Base-by-base conservation (phyloP, 1,140 invertebrate genomes). In the Pissodes strobi region DNA sequence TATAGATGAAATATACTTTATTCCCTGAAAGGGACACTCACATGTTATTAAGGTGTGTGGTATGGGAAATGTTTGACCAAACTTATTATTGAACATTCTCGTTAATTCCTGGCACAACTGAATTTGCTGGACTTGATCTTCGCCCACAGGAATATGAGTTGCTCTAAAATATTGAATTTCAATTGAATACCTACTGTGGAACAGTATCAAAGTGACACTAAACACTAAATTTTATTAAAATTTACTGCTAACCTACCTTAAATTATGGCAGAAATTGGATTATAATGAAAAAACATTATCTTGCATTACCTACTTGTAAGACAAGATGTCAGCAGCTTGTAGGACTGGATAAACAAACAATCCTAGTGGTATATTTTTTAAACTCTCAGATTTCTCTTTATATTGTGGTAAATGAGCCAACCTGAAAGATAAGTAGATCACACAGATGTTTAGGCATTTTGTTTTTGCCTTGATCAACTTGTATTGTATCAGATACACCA, bases 71-170 rank as follows among this genome's bases (percentile, higher is more conserved):
- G 86, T 85, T 37, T 82, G 71, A 0, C 90, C 90, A 78, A 85
- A 95, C 59, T 83, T 86, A 49, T 83, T 82, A 77, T 95, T 95
- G 74, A 98, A 98, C 59, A 86, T 85, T 66, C 85, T 81, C 2
- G 89, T 90, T 37, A 98, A 81, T 79, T 95, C 88, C 73, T 92
- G 85, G 0, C 91, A 85, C 52, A 99, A 79, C 79, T 99, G 90
- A 67, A 99, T 83, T 79, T 99, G 94, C 74, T 95, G 93, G 17
- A 89, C 38, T 81, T 99, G 96, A 82, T 99, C 97, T 75, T 93
- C 88, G 13, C 97, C 97, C 21, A 98, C 90, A 8, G 97, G 97
- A 37, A 99, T 91, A 79, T 94, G 87, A 18, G 93, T 97, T 21
- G 91, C 87, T 80, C 91, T 93, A 60, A 64, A 79, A 45, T 2